Evolutionary conservation across 2,888 invertebrate genomes (phyloP), one percentile per base, ranked within the genome.

Genomic region (Tetranychus truncatus): DNA sequence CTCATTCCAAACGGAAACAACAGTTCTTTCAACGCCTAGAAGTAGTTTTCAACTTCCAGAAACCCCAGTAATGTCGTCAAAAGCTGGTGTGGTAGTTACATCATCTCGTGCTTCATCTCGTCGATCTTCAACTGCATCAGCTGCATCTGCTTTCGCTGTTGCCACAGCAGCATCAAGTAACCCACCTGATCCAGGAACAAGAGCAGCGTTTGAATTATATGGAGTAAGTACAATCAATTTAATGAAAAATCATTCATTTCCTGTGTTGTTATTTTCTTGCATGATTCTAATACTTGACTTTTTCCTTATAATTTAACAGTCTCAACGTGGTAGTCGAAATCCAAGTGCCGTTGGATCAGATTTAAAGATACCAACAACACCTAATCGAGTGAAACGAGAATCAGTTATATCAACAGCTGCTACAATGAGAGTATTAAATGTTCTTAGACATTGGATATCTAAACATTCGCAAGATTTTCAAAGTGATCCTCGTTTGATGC

Each of bases 381-480:
- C 80, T 11, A 79, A 79, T 74, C 78, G 80, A 76, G 80, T 80
- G 76, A 81, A 81, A 82, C 82, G 81, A 78, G 90, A 91, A 80
- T 89, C 89, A 9, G 89, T 91, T 71, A 91, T 92, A 82, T 91
- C 91, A 71, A 92, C 92, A 6, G 93, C 93, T n/a, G 92, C 92
- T 75, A 93, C 92, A 0, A 93, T 93, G 92, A 84, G 94, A 77
- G 93, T 93, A 0, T 85, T 94, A 0, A 92, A 92, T 82, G 92
- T 94, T 1, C 85, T 94, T 72, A 87, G 92, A 77, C 93, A 93
- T 82, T 94, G 94, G 94, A 89, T 91, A 55, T 91, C 91, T 1
- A 93, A 93, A 83, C 92, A 93, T 82, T 88, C 90, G 0, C 91
- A 86, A 83, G 92, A 92, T 82, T 92, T 92, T 83, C 91, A 91